Conservation (phyloP, 2,113 vertebrate genomes). For the Loxodonta africana region DNA sequence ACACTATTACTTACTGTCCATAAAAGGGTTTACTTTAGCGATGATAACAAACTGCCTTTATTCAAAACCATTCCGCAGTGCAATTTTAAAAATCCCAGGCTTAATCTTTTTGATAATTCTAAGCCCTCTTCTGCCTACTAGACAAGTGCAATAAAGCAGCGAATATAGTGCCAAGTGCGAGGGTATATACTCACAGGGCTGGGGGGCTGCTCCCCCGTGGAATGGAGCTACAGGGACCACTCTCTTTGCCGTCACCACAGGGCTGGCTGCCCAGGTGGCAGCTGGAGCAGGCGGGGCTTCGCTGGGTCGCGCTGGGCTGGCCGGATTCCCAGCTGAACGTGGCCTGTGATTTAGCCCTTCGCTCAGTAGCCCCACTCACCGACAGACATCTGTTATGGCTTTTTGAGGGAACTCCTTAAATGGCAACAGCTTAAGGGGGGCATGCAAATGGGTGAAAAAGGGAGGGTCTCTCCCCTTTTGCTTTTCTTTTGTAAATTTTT, state of each 20-base stretch:
- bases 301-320: not conserved
- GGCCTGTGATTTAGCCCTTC: not conserved
- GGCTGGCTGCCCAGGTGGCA: not conserved
- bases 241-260: not conserved
- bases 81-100: not conserved
- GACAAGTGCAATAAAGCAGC: accelerated
- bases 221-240: not conserved
- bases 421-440: not conserved
- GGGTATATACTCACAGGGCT: accelerated
- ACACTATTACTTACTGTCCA: not conserved
- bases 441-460: accelerated
- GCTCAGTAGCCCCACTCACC: accelerated
- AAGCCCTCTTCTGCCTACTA: accelerated
- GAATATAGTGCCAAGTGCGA: accelerated
- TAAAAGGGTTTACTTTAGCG: conserved; percentile 6
- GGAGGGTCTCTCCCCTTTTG: not conserved
- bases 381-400: accelerated
- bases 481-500: not conserved
- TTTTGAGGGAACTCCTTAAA: not conserved
- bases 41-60: conserved; percentile 55
- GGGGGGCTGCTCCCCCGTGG: accelerated
- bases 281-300: not conserved
- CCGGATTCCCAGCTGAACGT: not conserved
- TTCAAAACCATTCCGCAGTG: not conserved
- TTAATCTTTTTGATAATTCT: not conserved